phyloP scores from a whole-genome alignment of 2,888 invertebrate species.

The Nemoura dubitans region DNA sequence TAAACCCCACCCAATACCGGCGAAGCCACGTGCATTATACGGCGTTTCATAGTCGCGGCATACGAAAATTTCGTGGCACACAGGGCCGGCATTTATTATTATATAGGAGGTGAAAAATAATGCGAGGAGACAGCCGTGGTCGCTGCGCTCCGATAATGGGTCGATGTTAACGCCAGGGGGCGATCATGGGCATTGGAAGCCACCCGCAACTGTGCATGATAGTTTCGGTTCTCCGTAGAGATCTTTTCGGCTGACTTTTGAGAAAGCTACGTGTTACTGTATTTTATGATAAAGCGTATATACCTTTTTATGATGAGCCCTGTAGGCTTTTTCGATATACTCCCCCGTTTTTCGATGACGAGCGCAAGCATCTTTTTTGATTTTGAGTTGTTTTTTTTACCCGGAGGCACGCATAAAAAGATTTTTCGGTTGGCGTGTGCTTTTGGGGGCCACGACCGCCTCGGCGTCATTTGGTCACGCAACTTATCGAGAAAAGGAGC shows the following conservation, averaged over 20 bases:
- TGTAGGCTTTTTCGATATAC: neutral
- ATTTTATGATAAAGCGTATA: neutral
- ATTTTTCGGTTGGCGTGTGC: neutral
- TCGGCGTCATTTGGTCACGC: neutral
- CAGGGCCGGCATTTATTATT: neutral
- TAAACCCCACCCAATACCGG: conserved; percentile 9
- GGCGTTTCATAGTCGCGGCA: neutral
- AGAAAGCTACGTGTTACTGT: neutral
- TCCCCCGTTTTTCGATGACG: conserved; percentile 12
- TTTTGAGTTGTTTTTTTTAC: neutral
- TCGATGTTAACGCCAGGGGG: neutral
- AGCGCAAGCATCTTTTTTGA: neutral
- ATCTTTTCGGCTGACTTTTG: neutral
- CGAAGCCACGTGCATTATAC: neutral
- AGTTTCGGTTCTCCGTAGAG: neutral
- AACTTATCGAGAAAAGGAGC: neutral
- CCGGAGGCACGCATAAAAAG: neutral
- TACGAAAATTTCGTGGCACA: neutral
- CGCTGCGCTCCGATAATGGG: neutral
- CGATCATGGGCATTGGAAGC: neutral
- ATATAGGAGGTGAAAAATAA: neutral
- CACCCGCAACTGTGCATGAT: conserved; percentile 22
- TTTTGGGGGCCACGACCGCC: neutral
- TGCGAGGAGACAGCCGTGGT: neutral
- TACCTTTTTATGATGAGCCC: neutral